These are phyloP conservation scores for Promerops cafer DNA, from an alignment of 2,113 vertebrate species.

Conservation along the genomic window DNA sequence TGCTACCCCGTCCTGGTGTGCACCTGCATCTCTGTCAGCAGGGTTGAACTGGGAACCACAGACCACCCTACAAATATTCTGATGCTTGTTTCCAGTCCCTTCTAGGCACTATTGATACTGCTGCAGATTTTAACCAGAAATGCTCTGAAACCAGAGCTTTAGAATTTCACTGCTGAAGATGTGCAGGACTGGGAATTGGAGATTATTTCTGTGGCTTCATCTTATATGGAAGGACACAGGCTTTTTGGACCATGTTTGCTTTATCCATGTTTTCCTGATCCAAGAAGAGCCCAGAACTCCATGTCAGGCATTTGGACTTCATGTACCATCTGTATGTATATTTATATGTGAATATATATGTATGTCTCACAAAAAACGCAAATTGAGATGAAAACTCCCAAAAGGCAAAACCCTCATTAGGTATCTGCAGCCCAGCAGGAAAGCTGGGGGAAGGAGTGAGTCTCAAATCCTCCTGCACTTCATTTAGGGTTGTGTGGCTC, in stretches of 20 bases:
- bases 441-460: neutral
- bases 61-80: neutral
- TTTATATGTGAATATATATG: neutral
- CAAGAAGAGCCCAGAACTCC: neutral
- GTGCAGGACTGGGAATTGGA: neutral
- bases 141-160: neutral
- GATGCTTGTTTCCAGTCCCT: neutral
- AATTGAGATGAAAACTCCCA: neutral
- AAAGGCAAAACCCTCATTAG: neutral
- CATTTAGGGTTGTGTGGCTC: neutral
- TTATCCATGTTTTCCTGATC: neutral
- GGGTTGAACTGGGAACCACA: neutral
- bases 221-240: neutral
- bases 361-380: neutral
- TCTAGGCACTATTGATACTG: neutral
- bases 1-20: fast-evolving
- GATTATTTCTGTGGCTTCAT: neutral
- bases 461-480: neutral
- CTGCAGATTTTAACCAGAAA: neutral
- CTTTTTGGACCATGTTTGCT: neutral
- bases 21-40: neutral
- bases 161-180: neutral
- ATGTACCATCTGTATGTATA: neutral
- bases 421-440: neutral
- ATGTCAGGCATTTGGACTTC: neutral